Evolutionary conservation across 2,888 invertebrate genomes (phyloP), one percentile per base, ranked within the genome.

Genomic region (Pristionchus maxplancki): DNA sequence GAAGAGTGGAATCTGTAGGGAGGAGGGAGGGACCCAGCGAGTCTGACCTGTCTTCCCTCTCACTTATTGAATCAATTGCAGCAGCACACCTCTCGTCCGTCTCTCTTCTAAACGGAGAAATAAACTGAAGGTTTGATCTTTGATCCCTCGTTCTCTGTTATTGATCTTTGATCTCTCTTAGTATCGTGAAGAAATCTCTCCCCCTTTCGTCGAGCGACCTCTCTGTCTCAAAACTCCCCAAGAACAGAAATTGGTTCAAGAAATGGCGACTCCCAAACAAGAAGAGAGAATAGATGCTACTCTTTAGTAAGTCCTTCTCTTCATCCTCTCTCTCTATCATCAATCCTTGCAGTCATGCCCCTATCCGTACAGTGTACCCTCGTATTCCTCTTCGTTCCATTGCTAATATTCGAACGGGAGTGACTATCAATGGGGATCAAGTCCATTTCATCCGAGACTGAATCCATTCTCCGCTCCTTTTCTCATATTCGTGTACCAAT

Each of bases 301-400:
- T 17, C 64, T 64, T 64, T 5, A 6, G 64, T 64, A 31, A 64
- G 28, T 64, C 4, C 1, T 28, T 64, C 5, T 64, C 64, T 11
- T 64, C 31, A 64, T 64, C 40, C 78, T 78, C 78, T 78, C 24
- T 78, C n/a, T n/a, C n/a, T n/a, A n/a, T n/a, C n/a, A n/a, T n/a
- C n/a, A n/a, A 1, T 34, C 78, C 40, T 78, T 44, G 1, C 15
- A 24, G 31, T 9, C 20, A 64, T 58, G 20, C 53, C 1, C 53
- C 53, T 24, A 20, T 58, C 24, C 53, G 31, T 78, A 2, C 78
- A 20, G 17, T 40, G 20, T 11, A n/a, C 78, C 6, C 37, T 78
- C 78, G 40, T 24, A 11, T 17, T 78, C 40, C 78, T 44, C n/a
- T 44, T 24, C 78, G 40, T 78, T 34, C 78, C 24, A 64, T 9